Base-by-base conservation (phyloP, 2,113 vertebrate species). In the Pogonocichla stellata region DNA sequence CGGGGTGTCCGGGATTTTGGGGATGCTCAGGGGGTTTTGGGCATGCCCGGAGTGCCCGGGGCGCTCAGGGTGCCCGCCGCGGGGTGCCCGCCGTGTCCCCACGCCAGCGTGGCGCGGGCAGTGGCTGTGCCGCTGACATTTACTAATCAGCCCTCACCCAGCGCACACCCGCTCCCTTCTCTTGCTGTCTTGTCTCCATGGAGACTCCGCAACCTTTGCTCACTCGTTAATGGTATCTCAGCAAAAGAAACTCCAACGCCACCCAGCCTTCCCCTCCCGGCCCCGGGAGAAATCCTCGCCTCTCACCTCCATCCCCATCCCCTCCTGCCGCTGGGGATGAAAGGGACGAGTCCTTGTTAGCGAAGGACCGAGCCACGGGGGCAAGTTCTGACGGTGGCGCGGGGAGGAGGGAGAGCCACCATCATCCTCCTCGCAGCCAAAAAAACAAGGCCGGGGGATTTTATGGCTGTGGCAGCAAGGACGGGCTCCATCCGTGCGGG, bases 101-200 rank as follows among this genome's bases (percentile, higher is more conserved):
- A 8, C 34, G 90, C 92, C 93, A 81, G 93, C 65, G 79, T 64
- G 72, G 97, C 81, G 33, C 73, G 97, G 95, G 96, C 97, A 96
- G 96, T 94, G 79, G 96, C 97, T 96, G 98, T 61, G 97, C 97
- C 75, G 88, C 97, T 98, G 98, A 98, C 98, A 98, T 98, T 98
- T 98, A 97, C 98, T 98, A 98, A 98, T 98, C 98, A 97, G 98
- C 98, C 97, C 97, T 98, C 97, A 98, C 98, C 98, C 78, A 86
- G 97, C 95, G 97, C 94, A 92, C 97, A 97, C 95, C 78, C 96
- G 86, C 95, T 80, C 95, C 65, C 89, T 96, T 97, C 92, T 85
- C 98, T 98, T 94, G 97, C 97, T 98, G 98, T 98, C 98, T 98
- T 98, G 98, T 98, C 98, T 98, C 98, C 98, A 98, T 98, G 98